Conservation (phyloP, 2,113 vertebrate genomes). For the Lepus timidus region DNA sequence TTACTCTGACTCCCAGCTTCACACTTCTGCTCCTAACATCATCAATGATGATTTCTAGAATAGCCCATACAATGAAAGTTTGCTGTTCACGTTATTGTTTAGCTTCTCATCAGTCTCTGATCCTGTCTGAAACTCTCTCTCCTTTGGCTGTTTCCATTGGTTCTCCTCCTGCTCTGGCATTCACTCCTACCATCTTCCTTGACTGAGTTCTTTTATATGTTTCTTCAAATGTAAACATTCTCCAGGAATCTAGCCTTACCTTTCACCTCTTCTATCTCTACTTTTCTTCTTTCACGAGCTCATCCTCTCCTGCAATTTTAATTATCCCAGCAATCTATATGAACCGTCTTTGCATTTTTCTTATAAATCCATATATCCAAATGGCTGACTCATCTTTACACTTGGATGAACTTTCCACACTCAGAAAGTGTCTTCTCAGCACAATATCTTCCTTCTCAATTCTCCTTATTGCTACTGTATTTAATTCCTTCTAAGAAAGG, state of each 20-base stretch:
- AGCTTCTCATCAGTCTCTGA: background rate
- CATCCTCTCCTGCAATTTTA: background rate
- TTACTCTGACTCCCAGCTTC: background rate
- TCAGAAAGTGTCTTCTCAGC: background rate
- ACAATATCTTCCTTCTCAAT: background rate
- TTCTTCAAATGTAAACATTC: background rate
- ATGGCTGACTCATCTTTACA: background rate
- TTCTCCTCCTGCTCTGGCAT: background rate
- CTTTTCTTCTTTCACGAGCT: background rate
- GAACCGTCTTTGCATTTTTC: background rate
- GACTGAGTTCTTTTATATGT: background rate
- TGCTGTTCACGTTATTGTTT: background rate
- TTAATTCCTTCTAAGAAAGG: background rate
- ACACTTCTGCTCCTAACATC: background rate
- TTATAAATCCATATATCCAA: background rate
- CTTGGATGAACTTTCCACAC: background rate
- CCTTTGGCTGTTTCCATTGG: background rate
- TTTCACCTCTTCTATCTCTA: background rate
- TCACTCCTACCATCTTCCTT: background rate
- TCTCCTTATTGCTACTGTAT: background rate
- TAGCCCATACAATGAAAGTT: background rate
- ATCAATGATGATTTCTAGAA: background rate
- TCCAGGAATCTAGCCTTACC: background rate
- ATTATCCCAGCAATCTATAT: background rate
- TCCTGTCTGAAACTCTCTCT: background rate